Conservation (phyloP, 2,888 invertebrate genomes). For the Strigamia crassipes region DNA sequence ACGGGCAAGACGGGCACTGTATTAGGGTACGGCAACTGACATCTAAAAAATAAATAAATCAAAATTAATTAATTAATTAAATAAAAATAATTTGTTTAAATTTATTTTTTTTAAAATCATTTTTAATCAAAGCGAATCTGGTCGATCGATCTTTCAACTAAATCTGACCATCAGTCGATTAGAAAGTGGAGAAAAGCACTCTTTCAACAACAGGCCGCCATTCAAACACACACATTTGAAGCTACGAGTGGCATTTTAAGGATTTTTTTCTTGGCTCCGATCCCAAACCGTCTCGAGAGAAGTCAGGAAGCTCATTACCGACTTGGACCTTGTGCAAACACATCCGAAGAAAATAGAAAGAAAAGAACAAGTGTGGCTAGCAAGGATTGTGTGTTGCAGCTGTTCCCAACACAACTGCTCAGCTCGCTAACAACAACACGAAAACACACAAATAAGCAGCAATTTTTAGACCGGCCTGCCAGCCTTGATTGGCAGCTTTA, state of each 20-base stretch:
- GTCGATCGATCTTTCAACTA: constrained; percentile 5
- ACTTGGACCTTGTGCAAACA: constrained; percentile 45
- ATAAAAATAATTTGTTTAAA: neutral
- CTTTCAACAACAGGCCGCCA: constrained; percentile 40
- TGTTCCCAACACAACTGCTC: constrained; percentile 42
- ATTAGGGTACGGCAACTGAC: constrained; percentile 67
- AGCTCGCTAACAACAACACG: constrained; percentile 35
- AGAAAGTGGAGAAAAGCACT: constrained; percentile 37
- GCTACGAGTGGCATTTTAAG: constrained; percentile 45
- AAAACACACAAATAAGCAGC: constrained; percentile 25
- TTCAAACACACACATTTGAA: constrained; percentile 25
- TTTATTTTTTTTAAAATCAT: neutral
- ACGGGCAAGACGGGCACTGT: constrained; percentile 54
- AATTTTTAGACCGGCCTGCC: constrained; percentile 24
- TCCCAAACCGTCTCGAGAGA: constrained; percentile 36
- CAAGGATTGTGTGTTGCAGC: constrained; percentile 43
- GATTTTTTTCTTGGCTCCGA: constrained; percentile 46
- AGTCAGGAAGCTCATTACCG: constrained; percentile 48
- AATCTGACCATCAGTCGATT: constrained; percentile 34
- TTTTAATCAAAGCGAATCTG: neutral
- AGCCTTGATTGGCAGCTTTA: constrained; percentile 28
- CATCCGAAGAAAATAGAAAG: constrained; percentile 45
- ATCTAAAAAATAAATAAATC: constrained; percentile 48
- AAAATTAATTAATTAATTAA: neutral
- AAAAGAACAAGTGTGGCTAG: constrained; percentile 23